These are phyloP conservation scores for Campopleginae sp. DNA, from an alignment of 2,888 invertebrate genomes.

Conservation along the genomic window DNA sequence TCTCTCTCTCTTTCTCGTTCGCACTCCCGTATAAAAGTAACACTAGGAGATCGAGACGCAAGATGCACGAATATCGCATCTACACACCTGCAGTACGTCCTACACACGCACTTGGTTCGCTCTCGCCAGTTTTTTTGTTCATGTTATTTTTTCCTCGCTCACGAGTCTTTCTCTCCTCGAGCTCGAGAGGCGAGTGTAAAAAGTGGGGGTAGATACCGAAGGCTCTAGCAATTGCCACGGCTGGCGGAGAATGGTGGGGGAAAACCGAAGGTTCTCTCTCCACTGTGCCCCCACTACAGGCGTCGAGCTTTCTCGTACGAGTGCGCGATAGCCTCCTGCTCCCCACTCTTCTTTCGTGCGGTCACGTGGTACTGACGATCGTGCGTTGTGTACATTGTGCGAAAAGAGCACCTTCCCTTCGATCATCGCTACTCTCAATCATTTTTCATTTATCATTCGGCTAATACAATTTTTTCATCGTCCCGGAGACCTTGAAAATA, in stretches of 20 bases:
- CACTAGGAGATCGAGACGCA: slow-evolving; percentile 25
- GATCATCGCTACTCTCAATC: slow-evolving; percentile 20
- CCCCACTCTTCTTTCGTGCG: slow-evolving; percentile 6
- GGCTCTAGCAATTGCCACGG: neutral
- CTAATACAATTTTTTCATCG: neutral
- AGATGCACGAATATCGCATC: slow-evolving; percentile 41
- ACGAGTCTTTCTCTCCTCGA: slow-evolving; percentile 54
- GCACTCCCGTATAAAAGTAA: slow-evolving; percentile 29
- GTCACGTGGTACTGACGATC: slow-evolving; percentile 55
- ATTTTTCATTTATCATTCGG: neutral
- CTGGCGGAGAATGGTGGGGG: slow-evolving; percentile 10
- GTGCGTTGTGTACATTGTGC: slow-evolving; percentile 5
- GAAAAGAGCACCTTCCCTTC: neutral
- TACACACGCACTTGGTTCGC: slow-evolving; percentile 46
- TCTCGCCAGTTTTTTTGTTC: slow-evolving; percentile 37
- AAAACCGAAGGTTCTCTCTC: neutral
- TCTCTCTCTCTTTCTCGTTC: slow-evolving; percentile 20
- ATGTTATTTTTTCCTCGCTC: slow-evolving; percentile 29
- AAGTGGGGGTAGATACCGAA: slow-evolving; percentile 6
- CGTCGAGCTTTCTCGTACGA: slow-evolving; percentile 55
- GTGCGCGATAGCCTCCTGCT: slow-evolving; percentile 9
- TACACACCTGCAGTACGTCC: slow-evolving; percentile 56
- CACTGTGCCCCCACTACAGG: slow-evolving; percentile 19
- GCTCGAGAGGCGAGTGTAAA: slow-evolving; percentile 4
- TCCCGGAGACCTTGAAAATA: neutral